phyloP scores from a whole-genome alignment of 2,113 vertebrate genomes.

The Nesogale talazaci region DNA sequence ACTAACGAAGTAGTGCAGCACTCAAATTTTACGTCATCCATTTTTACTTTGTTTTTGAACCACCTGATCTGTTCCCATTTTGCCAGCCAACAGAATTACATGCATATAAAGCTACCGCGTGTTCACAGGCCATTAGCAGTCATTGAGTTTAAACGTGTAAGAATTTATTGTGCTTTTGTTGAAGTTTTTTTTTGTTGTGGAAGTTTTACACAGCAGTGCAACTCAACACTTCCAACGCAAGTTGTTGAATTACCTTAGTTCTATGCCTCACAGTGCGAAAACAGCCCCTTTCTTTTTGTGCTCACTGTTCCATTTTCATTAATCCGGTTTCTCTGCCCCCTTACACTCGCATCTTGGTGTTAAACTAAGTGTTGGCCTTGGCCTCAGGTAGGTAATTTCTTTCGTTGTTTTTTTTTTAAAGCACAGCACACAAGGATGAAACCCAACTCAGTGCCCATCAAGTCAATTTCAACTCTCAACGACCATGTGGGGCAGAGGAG shows the following conservation, averaged over 20 bases:
- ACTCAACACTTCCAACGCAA: not conserved
- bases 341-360: not conserved
- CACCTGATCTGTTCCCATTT: conserved; percentile 11
- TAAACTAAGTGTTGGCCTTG: not conserved
- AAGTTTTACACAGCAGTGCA: not conserved
- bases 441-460: no score
- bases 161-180: not conserved
- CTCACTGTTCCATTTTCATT: not conserved
- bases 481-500: no score
- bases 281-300: not conserved
- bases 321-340: not conserved
- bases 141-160: not conserved
- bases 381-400: not conserved
- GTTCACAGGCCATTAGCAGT: conserved; percentile 46
- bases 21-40: not conserved
- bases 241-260: not conserved
- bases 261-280: not conserved
- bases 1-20: conserved; percentile 25
- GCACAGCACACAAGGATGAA: no score
- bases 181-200: not conserved
- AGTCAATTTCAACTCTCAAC: no score
- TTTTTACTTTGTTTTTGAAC: conserved; percentile 28
- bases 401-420: not conserved
- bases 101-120: not conserved
- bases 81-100: conserved; percentile 6